These are phyloP conservation scores for Polyommatus iphigenia DNA, from an alignment of 2,888 invertebrate genomes.

Conservation along the genomic window DNA sequence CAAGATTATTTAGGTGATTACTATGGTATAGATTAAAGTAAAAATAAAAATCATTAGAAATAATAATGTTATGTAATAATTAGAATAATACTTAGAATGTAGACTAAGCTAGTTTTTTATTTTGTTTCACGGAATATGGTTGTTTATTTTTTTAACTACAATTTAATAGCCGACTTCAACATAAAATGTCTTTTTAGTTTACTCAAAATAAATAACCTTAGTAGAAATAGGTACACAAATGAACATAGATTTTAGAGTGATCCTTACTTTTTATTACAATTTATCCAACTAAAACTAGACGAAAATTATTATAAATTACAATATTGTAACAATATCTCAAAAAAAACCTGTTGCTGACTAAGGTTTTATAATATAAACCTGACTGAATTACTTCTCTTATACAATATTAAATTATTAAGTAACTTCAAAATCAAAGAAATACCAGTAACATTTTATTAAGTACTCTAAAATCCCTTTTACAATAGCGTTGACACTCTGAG, in stretches of 20 bases:
- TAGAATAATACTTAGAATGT: conserved; percentile 73
- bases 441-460: too few relatives aligned
- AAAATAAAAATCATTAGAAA: conserved; percentile 64
- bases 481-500: not conserved
- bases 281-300: not conserved
- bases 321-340: not conserved
- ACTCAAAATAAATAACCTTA: not conserved
- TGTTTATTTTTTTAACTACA: conserved; percentile 13
- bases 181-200: not conserved
- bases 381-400: too few relatives aligned
- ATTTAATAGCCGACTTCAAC: conserved; percentile 17
- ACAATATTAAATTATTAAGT: not conserved
- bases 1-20: conserved; percentile 69
- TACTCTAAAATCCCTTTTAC: too few relatives aligned
- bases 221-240: not conserved
- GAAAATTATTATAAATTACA: not conserved
- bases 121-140: conserved; percentile 41
- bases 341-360: not conserved
- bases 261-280: not conserved
- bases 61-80: conserved; percentile 52
- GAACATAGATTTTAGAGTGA: not conserved
- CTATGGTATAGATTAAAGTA: conserved; percentile 72
- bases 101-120: conserved; percentile 57
- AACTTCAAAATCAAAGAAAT: not conserved
- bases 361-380: not conserved